Evolutionary conservation across 2,113 vertebrate species (phyloP).

Genomic region (Daboia siamensis): DNA sequence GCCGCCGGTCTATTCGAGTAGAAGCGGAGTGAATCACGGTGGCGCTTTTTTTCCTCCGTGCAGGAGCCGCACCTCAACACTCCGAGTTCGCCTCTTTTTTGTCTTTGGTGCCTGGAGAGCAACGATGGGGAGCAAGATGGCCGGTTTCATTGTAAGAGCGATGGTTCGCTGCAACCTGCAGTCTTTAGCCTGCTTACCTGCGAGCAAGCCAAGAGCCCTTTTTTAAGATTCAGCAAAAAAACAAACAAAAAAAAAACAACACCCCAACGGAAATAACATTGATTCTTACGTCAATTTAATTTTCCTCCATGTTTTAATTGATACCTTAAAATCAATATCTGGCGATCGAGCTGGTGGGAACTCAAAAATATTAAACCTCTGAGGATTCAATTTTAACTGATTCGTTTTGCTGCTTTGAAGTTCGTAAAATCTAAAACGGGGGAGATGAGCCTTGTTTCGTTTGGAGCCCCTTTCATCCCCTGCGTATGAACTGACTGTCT

Average conservation of each 20-base stretch:
- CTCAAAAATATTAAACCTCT: neutral
- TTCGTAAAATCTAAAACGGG: neutral
- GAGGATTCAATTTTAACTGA: neutral
- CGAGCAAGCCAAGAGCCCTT: neutral
- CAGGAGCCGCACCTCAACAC: neutral
- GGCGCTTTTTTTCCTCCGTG: neutral
- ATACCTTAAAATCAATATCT: neutral
- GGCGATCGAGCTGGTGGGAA: neutral
- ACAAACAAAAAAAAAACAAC: no score
- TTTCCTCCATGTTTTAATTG: neutral
- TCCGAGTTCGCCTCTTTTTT: neutral
- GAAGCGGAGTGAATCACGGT: neutral
- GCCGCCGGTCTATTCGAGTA: neutral
- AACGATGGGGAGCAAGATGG: neutral
- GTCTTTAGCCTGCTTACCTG: neutral
- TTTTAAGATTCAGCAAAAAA: neutral
- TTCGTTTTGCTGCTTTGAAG: neutral
- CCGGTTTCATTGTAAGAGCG: neutral
- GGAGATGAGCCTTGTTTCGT: neutral
- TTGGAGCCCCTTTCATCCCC: neutral
- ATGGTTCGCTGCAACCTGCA: neutral
- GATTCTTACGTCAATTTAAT: neutral
- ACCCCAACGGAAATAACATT: neutral
- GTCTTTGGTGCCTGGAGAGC: neutral
- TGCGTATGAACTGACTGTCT: neutral